Base-by-base conservation (phyloP, 2,888 invertebrate species). In the Torymus tubicola region DNA sequence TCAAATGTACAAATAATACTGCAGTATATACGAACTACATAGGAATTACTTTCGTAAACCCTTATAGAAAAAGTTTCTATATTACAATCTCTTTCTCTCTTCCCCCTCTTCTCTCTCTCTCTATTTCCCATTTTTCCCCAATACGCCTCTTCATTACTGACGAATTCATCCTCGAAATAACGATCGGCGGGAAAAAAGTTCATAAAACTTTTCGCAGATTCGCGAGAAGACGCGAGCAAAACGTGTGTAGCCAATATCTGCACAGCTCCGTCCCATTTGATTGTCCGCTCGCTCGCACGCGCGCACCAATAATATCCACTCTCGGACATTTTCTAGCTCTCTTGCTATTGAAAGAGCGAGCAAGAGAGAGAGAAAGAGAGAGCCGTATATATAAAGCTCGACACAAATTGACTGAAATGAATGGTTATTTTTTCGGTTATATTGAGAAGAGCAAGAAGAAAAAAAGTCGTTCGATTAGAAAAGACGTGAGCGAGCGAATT, bases 331-430 rank as follows among this genome's bases (percentile, higher is more conserved):
- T 78, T 31, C 64, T 57, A 52, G 12, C 21, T 69, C 52, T 4
- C 42, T 3, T 13, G 72, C 8, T 42, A 42, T 42, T 8, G 42
- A 42, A 8, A 42, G 42, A 31, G 31, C 3, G 2, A 31, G 5
- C 31, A 55, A 55, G 70, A 16, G 11, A 60, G 60, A 60, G 60
- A 14, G 8, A 53, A 55, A 55, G 70, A 16, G 11, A 60, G 60
- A 60, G 60, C 3, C 1, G 52, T 58, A 16, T 53, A 65, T 53
- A 60, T 61, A 13, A 64, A 68, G 61, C 69, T 57, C 68, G 63
- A 63, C 55, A 18, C 50, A 79, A 79, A 73, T 74, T 73, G 79
- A 73, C 73, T 69, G 63, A 69, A 69, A 79, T 52, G 10, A 53
- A 73, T 63, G 68, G 69, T 68, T 73, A 72, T 78, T 76, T 68